Percentiles rank a stretch among this genome's conserved stretches.
Conservation (phyloP, 2,113 vertebrate genomes). For the Pteruthius melanotis region DNA sequence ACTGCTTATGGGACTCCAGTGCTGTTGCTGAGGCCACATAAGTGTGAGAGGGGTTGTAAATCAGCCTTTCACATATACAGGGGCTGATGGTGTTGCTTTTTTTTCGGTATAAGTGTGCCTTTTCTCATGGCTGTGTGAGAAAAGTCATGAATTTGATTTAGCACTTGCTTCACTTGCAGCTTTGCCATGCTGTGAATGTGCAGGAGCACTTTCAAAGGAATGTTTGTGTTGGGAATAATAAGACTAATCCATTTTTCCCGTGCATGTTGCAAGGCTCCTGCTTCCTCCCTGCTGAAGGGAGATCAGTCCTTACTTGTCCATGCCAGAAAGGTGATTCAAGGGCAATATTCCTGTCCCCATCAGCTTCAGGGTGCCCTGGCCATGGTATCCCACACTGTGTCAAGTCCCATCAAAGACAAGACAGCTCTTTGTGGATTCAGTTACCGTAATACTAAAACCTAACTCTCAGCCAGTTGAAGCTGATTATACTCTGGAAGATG, state of each 20-base stretch:
- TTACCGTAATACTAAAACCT: background rate
- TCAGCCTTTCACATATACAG: background rate
- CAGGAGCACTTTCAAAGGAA: background rate
- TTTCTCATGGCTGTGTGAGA: background rate
- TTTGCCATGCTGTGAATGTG: background rate
- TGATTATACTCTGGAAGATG: background rate
- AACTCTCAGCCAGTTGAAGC: background rate
- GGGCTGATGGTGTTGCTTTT: background rate
- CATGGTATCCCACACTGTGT: background rate
- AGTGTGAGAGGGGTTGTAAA: background rate
- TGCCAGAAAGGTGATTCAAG: background rate
- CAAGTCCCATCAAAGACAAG: background rate
- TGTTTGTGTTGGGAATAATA: background rate
- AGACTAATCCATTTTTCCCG: background rate
- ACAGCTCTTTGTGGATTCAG: background rate
- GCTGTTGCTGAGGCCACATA: background rate
- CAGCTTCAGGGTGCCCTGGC: background rate
- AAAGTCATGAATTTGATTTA: background rate
- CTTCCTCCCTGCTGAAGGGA: background rate
- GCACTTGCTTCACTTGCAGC: background rate
- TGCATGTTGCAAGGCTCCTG: background rate
- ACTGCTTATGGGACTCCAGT: fast-evolving
- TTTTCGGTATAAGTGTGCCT: background rate
- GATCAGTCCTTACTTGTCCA: background rate
- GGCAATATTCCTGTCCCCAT: background rate